Evolutionary conservation across 2,888 invertebrate genomes (phyloP), one percentile per base, ranked within the genome.

Genomic region (Cryptus armator): DNA sequence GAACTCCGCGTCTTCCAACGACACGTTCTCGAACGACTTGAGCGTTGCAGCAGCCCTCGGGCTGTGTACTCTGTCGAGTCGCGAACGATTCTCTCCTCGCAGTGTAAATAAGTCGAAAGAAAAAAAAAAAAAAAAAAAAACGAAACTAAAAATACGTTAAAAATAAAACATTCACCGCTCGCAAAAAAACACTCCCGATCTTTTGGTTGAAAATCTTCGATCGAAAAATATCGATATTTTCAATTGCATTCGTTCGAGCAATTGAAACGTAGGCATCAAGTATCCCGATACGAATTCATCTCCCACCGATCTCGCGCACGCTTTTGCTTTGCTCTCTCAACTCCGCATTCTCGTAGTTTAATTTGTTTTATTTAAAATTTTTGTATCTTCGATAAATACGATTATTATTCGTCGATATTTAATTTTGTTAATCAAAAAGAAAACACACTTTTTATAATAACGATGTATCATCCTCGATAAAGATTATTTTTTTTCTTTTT

Each of bases 151-250:
- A 37, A 51, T 71, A 64, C 62, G 5, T 19, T 51, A 10, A 67
- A 67, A 48, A 81, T 70, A 70, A 71, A n/a, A 29, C 7, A 72
- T 32, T 75, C 79, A 80, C 84, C 76, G 80, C 59, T 71, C 12
- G 32, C 19, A 5, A 62, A 62, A 70, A 70, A 72, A 76, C 76
- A 76, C 76, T 76, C 51, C 43, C 76, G 76, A 66, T 53, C 64
- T 24, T 19, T 24, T 5, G 64, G 37, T 37, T 37, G 37, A 37
- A 37, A 37, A 37, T 24, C 9, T 14, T 48, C 67, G 24, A 9
- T 46, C 46, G 24, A n/a, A 70, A n/a, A 10, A 9, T 32, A 7
- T 37, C 14, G 14, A 32, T 29, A 9, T 24, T 4, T 29, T 51
- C 32, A 48, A 46, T 51, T 70, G 32, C 53, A n/a, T 68, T n/a